phyloP scores from a whole-genome alignment of 1,140 invertebrate genomes.

The Orchesella cincta region DNA sequence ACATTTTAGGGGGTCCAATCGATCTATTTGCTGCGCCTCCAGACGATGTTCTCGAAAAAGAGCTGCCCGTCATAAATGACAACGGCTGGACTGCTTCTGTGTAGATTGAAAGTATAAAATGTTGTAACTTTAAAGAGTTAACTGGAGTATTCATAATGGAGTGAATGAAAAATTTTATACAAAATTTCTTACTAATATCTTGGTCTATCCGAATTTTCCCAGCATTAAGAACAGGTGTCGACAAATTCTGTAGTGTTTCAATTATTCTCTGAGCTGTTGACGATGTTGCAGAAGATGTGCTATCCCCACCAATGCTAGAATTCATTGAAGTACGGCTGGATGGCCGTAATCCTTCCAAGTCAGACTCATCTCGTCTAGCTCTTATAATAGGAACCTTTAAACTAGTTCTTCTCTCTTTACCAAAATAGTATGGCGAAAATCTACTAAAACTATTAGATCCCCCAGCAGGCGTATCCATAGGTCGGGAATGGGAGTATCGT shows the following conservation, averaged over 20 bases:
- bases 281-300: not conserved
- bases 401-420: not conserved
- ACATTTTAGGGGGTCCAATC: slow-evolving; percentile 20
- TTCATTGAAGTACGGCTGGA: slow-evolving; percentile 8
- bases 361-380: slow-evolving; percentile 11
- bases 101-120: too few relatives aligned
- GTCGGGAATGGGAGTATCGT: not conserved
- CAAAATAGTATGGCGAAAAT: slow-evolving; percentile 21
- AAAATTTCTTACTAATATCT: slow-evolving; percentile 1
- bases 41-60: not conserved
- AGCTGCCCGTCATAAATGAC: not conserved
- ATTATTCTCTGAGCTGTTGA: slow-evolving; percentile 23
- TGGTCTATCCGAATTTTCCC: slow-evolving; percentile 20
- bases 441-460: slow-evolving; percentile 10
- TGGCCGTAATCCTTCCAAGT: not conserved
- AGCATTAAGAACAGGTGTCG: slow-evolving; percentile 27
- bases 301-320: slow-evolving; percentile 2
- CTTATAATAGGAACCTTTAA: slow-evolving; percentile 1
- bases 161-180: not conserved
- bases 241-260: slow-evolving; percentile 7
- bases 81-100: slow-evolving; percentile 10
- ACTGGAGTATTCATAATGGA: too few relatives aligned
- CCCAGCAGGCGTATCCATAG: not conserved
- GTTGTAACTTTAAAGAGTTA: too few relatives aligned
- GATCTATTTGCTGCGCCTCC: not conserved